phyloP scores from a whole-genome alignment of 2,797 vertebrate genomes.

The Ficedula albicollis region DNA sequence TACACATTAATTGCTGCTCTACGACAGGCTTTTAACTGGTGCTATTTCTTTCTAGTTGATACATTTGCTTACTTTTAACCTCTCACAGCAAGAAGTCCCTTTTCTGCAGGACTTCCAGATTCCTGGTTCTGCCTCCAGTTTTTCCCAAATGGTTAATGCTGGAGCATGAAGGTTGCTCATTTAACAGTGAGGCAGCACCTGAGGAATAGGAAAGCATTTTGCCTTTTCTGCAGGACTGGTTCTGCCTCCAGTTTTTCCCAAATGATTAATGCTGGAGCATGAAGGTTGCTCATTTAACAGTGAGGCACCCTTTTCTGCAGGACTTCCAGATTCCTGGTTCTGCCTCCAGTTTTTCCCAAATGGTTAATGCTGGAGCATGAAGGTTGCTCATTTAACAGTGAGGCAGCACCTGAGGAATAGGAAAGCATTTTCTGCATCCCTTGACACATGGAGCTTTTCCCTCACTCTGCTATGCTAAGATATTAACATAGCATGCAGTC shows the following conservation, averaged over 20 bases:
- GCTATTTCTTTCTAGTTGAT: background rate
- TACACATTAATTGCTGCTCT: background rate
- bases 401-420: background rate
- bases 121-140: background rate
- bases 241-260: background rate
- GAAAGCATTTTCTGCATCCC: background rate
- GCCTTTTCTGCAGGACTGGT: background rate
- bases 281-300: background rate
- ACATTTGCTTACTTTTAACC: background rate
- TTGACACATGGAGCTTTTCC: background rate
- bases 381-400: background rate
- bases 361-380: background rate
- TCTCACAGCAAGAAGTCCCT: background rate
- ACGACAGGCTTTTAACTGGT: background rate
- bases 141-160: background rate
- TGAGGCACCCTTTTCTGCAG: background rate
- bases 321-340: background rate
- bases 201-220: background rate
- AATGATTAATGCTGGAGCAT: background rate
- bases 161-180: background rate
- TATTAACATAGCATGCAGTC: background rate
- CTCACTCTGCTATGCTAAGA: background rate
- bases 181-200: background rate
- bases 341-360: background rate
- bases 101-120: background rate